Evolutionary conservation across 1,140 invertebrate genomes (phyloP).

Genomic region (Bradysia coprophila): DNA sequence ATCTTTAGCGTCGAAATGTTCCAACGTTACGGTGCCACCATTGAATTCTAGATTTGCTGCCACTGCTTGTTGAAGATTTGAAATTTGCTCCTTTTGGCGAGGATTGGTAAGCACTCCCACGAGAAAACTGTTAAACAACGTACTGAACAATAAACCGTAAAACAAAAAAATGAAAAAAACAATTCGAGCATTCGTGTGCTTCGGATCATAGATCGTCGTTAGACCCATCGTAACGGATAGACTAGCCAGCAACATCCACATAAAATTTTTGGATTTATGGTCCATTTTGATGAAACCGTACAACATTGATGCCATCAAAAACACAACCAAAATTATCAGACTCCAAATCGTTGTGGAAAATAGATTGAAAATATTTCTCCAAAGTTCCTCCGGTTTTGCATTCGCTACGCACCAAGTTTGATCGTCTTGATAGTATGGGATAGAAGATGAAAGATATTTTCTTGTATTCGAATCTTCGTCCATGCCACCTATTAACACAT

Average conservation of each 20-base stretch:
- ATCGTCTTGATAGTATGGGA: constrained; percentile 5
- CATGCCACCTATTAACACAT: constrained; percentile 3
- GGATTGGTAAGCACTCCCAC: constrained; percentile 6
- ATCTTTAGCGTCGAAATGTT: constrained; percentile 1
- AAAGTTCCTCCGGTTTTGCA: not conserved
- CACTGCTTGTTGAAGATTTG: constrained; percentile 1
- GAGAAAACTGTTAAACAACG: constrained; percentile 5
- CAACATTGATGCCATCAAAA: not conserved
- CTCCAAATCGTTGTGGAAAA: constrained; percentile 1
- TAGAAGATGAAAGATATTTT: not conserved
- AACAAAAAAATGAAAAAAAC: constrained; percentile 4
- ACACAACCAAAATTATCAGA: not conserved
- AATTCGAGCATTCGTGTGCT: not conserved
- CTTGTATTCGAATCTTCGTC: not conserved
- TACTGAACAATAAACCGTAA: constrained; percentile 4
- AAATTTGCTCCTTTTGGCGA: constrained; percentile 5
- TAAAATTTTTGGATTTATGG: not conserved
- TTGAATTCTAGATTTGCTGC: not conserved
- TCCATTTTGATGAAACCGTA: not conserved
- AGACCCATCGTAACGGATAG: not conserved
- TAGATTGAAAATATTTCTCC: constrained; percentile 3
- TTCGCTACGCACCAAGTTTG: constrained; percentile 2
- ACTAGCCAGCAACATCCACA: not conserved
- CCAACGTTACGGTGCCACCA: not conserved
- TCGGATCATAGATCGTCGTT: not conserved